Evolutionary conservation across 30 jellyfish, hydroid and myxozoan genomes (phyloP).

Genomic region (Aurelia aurita complex sp. Pacific): DNA sequence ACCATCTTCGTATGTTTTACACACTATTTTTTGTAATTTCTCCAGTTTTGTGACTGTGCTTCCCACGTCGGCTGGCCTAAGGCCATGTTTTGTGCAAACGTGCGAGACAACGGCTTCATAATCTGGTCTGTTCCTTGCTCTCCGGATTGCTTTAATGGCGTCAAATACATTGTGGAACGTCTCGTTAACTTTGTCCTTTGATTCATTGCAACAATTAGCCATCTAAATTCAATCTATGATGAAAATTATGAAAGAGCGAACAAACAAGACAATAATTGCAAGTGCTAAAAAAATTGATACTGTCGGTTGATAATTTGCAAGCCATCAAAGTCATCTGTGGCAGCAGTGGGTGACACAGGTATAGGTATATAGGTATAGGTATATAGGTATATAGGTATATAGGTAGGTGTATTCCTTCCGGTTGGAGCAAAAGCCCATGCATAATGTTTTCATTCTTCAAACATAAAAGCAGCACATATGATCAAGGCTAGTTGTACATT

Average conservation of each 20-base stretch:
- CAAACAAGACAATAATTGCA: too few relatives aligned
- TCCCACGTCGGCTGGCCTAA: constrained; percentile 9
- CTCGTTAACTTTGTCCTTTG: background rate
- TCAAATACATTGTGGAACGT: background rate
- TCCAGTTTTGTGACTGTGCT: background rate
- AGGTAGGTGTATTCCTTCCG: too few relatives aligned
- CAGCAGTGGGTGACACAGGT: too few relatives aligned
- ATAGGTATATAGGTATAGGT: too few relatives aligned
- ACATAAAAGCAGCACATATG: too few relatives aligned
- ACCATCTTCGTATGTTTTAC: constrained; percentile 4
- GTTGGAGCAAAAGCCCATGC: too few relatives aligned
- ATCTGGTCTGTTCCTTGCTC: background rate
- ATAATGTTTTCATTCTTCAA: too few relatives aligned
- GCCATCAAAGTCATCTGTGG: too few relatives aligned
- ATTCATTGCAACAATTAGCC: background rate
- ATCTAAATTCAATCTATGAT: background rate
- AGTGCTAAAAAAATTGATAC: too few relatives aligned
- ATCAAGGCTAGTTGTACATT: too few relatives aligned
- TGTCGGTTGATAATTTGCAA: too few relatives aligned
- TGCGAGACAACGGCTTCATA: constrained; percentile 1
- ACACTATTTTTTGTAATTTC: background rate
- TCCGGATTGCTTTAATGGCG: background rate
- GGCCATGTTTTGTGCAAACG: constrained; percentile 7
- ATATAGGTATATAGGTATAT: too few relatives aligned
- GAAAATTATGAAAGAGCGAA: background rate